Conservation (phyloP, 2,888 invertebrate species). For the Dasypogon diadema region DNA sequence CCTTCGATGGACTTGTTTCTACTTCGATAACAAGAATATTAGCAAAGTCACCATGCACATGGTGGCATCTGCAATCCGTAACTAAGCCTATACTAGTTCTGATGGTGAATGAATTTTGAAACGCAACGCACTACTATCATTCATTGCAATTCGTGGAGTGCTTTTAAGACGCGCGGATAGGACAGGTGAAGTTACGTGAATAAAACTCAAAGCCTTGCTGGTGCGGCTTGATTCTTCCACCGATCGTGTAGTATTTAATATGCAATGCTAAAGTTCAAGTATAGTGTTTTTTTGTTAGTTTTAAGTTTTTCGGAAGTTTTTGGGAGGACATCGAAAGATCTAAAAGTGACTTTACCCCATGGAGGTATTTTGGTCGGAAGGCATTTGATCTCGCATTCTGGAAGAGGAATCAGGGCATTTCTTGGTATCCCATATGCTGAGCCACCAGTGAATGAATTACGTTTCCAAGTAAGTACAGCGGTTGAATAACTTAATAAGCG, state of each 20-base stretch:
- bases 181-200: background rate
- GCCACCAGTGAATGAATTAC: conserved; percentile 73
- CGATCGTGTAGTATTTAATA: background rate
- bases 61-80: too few species aligned
- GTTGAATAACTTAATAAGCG: too few species aligned
- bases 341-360: conserved; percentile 65
- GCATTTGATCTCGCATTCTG: conserved; percentile 71
- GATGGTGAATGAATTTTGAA: too few species aligned
- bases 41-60: too few species aligned
- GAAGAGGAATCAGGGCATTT: conserved; percentile 73
- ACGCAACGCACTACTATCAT: too few species aligned
- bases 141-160: too few species aligned
- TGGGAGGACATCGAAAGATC: conserved; percentile 61
- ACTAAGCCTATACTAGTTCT: too few species aligned
- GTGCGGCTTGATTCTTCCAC: background rate
- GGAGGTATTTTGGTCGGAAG: conserved; percentile 72
- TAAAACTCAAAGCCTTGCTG: background rate
- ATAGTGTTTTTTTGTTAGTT: background rate
- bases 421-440: conserved; percentile 76
- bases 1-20: too few species aligned
- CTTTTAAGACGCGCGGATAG: background rate
- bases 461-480: conserved; percentile 76
- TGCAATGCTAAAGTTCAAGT: background rate
- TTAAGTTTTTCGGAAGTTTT: background rate
- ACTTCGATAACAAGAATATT: too few species aligned